Evolutionary conservation across 37 sponge, comb jelly and placozoan species (phyloP).

Genomic region (Tethya wilhelma): DNA sequence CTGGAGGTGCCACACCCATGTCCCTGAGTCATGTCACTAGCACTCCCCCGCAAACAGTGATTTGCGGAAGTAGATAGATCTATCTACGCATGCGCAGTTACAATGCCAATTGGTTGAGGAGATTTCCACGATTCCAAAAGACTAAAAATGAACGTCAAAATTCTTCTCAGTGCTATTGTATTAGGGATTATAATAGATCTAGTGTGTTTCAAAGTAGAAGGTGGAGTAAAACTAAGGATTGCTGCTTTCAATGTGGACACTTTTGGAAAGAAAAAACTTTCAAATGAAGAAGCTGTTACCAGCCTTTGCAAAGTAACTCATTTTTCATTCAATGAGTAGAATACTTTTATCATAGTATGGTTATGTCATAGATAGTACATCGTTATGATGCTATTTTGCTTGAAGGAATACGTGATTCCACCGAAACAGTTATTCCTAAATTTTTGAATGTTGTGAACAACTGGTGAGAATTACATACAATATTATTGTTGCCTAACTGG

Average conservation of each 20-base stretch:
- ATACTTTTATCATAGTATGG: neutral
- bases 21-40: too few relatives aligned
- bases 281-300: neutral
- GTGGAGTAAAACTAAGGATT: too few relatives aligned
- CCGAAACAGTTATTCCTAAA: constrained; percentile 59
- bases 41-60: too few relatives aligned
- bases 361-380: constrained; percentile 51
- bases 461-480: constrained; percentile 20
- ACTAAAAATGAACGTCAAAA: too few relatives aligned
- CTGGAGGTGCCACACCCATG: too few relatives aligned
- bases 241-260: neutral
- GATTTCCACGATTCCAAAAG: too few relatives aligned
- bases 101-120: too few relatives aligned
- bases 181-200: too few relatives aligned
- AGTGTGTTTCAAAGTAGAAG: too few relatives aligned
- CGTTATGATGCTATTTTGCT: constrained; percentile 88
- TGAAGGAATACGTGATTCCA: constrained; percentile 80
- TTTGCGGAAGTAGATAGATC: too few relatives aligned
- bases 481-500: neutral
- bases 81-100: too few relatives aligned
- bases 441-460: constrained; percentile 69
- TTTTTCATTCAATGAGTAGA: neutral
- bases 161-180: too few relatives aligned
- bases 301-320: neutral
- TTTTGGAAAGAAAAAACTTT: neutral